Evolutionary conservation across 2,888 invertebrate species (phyloP).

Genomic region (Tholera decimalis): DNA sequence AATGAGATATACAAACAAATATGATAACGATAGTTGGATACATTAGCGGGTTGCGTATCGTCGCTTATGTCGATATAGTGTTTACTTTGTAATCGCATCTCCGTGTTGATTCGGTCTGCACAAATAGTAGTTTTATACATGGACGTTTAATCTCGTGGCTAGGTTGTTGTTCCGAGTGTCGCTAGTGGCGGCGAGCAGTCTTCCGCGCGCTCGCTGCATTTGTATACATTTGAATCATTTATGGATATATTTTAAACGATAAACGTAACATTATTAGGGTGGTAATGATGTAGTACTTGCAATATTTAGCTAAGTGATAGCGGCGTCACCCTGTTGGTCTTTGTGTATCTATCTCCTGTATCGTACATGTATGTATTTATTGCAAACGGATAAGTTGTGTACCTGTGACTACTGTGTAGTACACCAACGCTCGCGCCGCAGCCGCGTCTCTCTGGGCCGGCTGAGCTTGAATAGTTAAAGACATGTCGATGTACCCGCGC

Average conservation of each 20-base stretch:
- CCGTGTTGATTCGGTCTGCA: constrained; percentile 78
- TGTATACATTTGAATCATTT: constrained; percentile 82
- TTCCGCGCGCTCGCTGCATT: constrained; percentile 77
- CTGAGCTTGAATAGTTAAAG: constrained; percentile 69
- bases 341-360: constrained; percentile 75
- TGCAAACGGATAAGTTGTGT: constrained; percentile 76
- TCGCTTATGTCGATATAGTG: constrained; percentile 70
- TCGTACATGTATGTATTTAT: constrained; percentile 80
- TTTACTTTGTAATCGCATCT: constrained; percentile 69
- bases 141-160: constrained; percentile 75
- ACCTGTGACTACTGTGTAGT: constrained; percentile 84
- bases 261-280: constrained; percentile 81
- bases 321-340: constrained; percentile 80
- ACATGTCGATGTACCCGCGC: constrained; percentile 79
- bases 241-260: constrained; percentile 82
- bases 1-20: constrained; percentile 68
- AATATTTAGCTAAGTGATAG: constrained; percentile 87
- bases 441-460: constrained; percentile 34
- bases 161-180: constrained; percentile 74
- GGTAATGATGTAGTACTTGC: constrained; percentile 88
- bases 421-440: constrained; percentile 63
- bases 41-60: constrained; percentile 74
- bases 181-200: constrained; percentile 68
- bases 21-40: constrained; percentile 67
- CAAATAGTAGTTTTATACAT: constrained; percentile 82